phyloP scores from a whole-genome alignment of 2,113 vertebrate genomes.

The Lepidothrix coronata region DNA sequence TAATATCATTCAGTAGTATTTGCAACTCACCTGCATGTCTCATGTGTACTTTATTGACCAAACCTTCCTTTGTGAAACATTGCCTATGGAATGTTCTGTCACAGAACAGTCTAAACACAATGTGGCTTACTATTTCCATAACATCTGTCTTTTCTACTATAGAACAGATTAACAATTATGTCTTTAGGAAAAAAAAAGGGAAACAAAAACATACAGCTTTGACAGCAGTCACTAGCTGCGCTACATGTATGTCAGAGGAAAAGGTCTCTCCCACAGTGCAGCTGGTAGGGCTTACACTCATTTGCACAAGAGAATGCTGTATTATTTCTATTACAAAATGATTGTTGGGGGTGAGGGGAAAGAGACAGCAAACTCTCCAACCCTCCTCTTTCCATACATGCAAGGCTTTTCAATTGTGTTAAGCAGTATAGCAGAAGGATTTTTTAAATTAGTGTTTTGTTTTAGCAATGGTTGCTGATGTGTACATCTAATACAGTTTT shows the following conservation, averaged over 20 bases:
- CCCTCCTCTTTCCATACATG: background rate
- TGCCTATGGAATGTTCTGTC: constrained; percentile 57
- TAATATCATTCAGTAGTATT: constrained; percentile 42
- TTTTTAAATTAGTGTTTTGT: constrained; percentile 73
- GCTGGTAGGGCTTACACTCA: constrained; percentile 13
- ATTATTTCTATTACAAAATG: constrained; percentile 37
- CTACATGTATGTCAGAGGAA: constrained; percentile 28
- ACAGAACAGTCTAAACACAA: constrained; percentile 51
- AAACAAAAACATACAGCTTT: background rate
- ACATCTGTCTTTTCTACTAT: constrained; percentile 78
- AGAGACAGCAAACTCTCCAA: background rate
- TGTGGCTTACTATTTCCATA: constrained; percentile 73
- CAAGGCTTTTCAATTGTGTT: constrained; percentile 55
- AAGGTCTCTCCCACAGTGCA: constrained; percentile 43
- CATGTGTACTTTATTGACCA: constrained; percentile 65
- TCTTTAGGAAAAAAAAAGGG: background rate
- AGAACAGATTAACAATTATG: constrained; percentile 73
- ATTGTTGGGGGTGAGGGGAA: background rate
- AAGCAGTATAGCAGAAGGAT: constrained; percentile 65
- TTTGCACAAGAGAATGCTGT: background rate
- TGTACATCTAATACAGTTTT: constrained; percentile 77
- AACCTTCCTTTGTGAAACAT: constrained; percentile 61
- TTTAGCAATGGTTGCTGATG: constrained; percentile 75
- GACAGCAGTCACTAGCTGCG: background rate
- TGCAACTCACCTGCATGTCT: constrained; percentile 62